Evolutionary conservation across 2,888 invertebrate genomes (phyloP).

Genomic region (Drosophila kanekoi): DNA sequence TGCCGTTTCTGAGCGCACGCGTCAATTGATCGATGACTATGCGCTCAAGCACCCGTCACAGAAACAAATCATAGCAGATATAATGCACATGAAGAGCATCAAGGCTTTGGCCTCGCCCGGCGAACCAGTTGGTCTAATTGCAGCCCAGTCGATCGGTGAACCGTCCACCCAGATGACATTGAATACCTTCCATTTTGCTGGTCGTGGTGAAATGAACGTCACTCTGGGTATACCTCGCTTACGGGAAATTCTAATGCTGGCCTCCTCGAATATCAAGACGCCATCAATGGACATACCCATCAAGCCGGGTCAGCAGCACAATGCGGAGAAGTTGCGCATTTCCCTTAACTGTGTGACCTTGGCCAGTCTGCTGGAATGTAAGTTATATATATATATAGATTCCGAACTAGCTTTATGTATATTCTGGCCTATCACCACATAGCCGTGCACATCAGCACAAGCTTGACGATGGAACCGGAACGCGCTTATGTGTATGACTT

Average conservation of each 20-base stretch:
- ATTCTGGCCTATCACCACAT: neutral
- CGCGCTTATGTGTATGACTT: constrained; percentile 89
- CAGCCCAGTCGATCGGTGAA: constrained; percentile 99
- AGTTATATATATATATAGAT: constrained; percentile 26
- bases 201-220: constrained; percentile 99
- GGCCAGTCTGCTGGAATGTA: constrained; percentile 90
- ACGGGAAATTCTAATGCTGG: constrained; percentile 98
- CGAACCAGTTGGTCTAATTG: constrained; percentile 95
- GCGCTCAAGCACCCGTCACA: constrained; percentile 85
- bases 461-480: constrained; percentile 86
- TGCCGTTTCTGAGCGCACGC: constrained; percentile 92
- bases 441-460: constrained; percentile 82
- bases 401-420: neutral
- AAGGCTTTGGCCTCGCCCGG: constrained; percentile 94
- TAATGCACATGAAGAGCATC: constrained; percentile 91
- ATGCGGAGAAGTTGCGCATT: constrained; percentile 89
- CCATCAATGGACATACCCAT: constrained; percentile 98
- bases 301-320: constrained; percentile 85
- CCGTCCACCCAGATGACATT: constrained; percentile 99
- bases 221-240: constrained; percentile 99
- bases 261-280: constrained; percentile 96
- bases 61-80: constrained; percentile 87
- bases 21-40: constrained; percentile 88
- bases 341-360: constrained; percentile 92
- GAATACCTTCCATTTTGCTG: constrained; percentile 99